Evolutionary conservation across 1,140 invertebrate genomes (phyloP), one percentile per base, ranked within the genome.

Genomic region (Ptiloglossa arizonensis): DNA sequence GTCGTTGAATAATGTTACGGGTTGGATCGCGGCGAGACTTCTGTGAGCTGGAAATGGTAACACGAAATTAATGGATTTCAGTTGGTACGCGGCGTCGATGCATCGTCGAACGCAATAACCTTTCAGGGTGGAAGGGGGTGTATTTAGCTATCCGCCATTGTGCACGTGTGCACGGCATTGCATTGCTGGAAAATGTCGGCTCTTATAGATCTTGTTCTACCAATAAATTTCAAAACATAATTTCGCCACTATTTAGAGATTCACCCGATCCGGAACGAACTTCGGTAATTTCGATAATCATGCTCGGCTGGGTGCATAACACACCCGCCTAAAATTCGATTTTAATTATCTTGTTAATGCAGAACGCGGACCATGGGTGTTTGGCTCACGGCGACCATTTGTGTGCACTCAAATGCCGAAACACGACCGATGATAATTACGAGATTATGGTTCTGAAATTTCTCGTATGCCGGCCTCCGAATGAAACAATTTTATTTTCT

Each of bases 321-420:
- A 5, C 22, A 9, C 13, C 19, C 9, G 24, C 0, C 62, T 54
- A 54, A 74, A 74, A 74, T 74, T 66, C 62, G 71, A 66, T 74
- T 66, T 74, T 74, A 66, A 74, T 74, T 54, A 74, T 56, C 48
- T 74, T 35, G 71, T 74, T 63, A 74, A 66, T 54, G 22, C 22
- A n/a, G 19, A 66, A 64, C 59, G 24, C 22, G 5, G 32, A 1
- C 19, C 38, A 32, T 6, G 13, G 0, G 8, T 27, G 1, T 50
- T 41, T 1, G 3, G n/a, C 27, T 24, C 15, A 15, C 4, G 19
- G 22, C n/a, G 29, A 44, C 22, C 24, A 19, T 27, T 46, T 38
- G 2, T 13, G 41, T 27, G n/a, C 41, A 9, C 15, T 24, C 41
- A 48, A 64, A 64, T 64, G 15, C 62, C 62, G 41, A 44, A 64